Conservation (phyloP, 2,797 vertebrate species). For the Pseudochaenichthys georgianus region DNA sequence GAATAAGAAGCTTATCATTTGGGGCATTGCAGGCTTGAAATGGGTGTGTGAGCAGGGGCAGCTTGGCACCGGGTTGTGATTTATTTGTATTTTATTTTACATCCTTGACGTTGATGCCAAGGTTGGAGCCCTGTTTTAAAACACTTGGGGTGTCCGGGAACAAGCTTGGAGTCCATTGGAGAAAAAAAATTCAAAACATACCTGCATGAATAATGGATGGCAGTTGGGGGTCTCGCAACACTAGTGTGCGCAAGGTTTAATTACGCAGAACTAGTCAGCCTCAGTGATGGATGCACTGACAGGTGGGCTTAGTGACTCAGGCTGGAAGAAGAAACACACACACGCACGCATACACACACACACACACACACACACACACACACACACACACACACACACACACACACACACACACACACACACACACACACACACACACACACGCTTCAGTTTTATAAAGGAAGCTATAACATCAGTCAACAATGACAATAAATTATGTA, state of each 20-base stretch:
- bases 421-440: conserved; percentile 28
- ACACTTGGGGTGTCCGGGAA: conserved; percentile 65
- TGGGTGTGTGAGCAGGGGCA: conserved; percentile 45
- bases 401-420: conserved; percentile 28
- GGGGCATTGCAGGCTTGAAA: conserved; percentile 64
- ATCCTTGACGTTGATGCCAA: conserved; percentile 66
- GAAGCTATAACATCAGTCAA: conserved; percentile 39
- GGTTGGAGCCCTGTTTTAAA: conserved; percentile 66
- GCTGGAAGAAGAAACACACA: conserved; percentile 44
- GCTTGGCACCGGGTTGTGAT: conserved; percentile 55
- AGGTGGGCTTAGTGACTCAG: conserved; percentile 62
- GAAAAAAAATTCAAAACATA: conserved; percentile 75
- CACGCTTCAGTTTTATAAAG: conserved; percentile 26
- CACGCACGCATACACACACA: background rate
- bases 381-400: conserved; percentile 6
- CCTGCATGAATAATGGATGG: conserved; percentile 82
- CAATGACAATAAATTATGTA: conserved; percentile 37
- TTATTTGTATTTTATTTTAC: conserved; percentile 58
- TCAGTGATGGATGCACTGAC: conserved; percentile 75
- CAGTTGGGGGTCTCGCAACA: conserved; percentile 65
- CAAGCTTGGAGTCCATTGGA: conserved; percentile 79
- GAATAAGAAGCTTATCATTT: conserved; percentile 77
- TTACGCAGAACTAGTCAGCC: conserved; percentile 76
- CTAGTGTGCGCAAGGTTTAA: conserved; percentile 76
- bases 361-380: conserved; percentile 24